Percentiles rank a stretch among this genome's conserved stretches.
Evolutionary conservation across 2,113 vertebrate genomes (phyloP).

Genomic region (Cephalopterus ornatus): DNA sequence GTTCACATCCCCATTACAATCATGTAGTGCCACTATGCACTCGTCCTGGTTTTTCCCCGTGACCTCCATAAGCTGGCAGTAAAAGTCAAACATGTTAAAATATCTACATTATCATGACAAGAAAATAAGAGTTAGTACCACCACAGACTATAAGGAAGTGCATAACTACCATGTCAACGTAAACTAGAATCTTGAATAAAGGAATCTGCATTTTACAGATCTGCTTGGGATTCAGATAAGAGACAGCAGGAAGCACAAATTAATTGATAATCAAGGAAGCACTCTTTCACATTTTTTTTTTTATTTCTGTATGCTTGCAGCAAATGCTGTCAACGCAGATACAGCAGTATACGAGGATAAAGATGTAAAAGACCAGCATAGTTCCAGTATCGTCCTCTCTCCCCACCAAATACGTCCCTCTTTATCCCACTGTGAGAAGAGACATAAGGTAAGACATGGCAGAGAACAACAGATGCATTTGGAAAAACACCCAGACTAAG

Average conservation of each 20-base stretch:
- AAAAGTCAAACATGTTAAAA: constrained; percentile 29
- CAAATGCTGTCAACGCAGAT: not conserved
- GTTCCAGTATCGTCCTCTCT: not conserved
- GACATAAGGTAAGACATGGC: not conserved
- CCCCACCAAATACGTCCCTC: not conserved
- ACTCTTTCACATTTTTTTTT: not conserved
- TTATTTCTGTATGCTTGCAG: not conserved
- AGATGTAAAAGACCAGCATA: not conserved
- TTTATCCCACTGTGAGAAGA: not conserved
- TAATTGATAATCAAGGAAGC: not conserved
- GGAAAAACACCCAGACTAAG: not conserved
- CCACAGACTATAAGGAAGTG: not conserved
- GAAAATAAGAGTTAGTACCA: not conserved
- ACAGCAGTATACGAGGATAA: not conserved
- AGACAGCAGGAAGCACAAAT: not conserved
- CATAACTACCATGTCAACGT: not conserved
- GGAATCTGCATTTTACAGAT: not conserved
- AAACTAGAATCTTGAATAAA: not conserved
- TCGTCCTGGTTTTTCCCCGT: constrained; percentile 87
- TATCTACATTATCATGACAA: not conserved
- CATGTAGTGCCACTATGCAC: constrained; percentile 12
- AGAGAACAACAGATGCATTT: not conserved
- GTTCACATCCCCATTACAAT: constrained; percentile 74
- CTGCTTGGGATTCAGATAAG: not conserved
- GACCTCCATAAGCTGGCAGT: constrained; percentile 91